Percentiles rank a stretch among this genome's conserved stretches.
phyloP scores from a whole-genome alignment of 2,113 vertebrate species.

The Podarcis muralis region DNA sequence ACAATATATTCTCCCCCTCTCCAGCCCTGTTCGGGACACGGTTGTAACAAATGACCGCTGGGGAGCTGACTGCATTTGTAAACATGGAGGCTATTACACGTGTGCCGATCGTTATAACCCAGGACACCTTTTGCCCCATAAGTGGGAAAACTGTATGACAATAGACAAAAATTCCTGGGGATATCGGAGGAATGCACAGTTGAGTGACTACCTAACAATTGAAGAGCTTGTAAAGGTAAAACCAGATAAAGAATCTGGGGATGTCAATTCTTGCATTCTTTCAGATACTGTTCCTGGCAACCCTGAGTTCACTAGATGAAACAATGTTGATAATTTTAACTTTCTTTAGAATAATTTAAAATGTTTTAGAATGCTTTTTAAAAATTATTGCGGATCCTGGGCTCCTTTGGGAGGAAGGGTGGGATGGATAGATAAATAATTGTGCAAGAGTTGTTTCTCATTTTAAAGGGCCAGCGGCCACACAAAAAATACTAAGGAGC shows the following conservation, averaged over 20 bases:
- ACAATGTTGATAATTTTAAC: too few relatives aligned
- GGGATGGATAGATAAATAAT: neutral
- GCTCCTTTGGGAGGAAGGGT: too few relatives aligned
- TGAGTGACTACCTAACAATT: slow-evolving; percentile 83
- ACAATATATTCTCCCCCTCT: slow-evolving; percentile 22
- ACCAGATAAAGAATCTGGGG: neutral
- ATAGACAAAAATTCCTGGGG: slow-evolving; percentile 92
- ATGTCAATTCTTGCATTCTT: neutral
- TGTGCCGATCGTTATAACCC: slow-evolving; percentile 91
- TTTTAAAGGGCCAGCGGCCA: neutral
- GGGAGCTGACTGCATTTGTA: slow-evolving; percentile 85
- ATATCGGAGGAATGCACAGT: slow-evolving; percentile 84
- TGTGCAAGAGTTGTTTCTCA: neutral
- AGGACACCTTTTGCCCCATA: slow-evolving; percentile 86
- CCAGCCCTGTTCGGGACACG: slow-evolving; percentile 88
- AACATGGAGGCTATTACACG: slow-evolving; percentile 91
- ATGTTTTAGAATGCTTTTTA: too few relatives aligned
- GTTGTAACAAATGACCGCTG: slow-evolving; percentile 98
- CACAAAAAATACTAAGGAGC: neutral
- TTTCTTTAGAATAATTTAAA: too few relatives aligned
- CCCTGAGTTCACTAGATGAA: too few relatives aligned
- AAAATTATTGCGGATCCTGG: too few relatives aligned
- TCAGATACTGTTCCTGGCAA: neutral
- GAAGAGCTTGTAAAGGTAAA: slow-evolving; percentile 84
- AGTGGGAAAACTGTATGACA: slow-evolving; percentile 98